Evolutionary conservation across 2,797 vertebrate genomes (phyloP).

Genomic region (Sebastes vulpes): DNA sequence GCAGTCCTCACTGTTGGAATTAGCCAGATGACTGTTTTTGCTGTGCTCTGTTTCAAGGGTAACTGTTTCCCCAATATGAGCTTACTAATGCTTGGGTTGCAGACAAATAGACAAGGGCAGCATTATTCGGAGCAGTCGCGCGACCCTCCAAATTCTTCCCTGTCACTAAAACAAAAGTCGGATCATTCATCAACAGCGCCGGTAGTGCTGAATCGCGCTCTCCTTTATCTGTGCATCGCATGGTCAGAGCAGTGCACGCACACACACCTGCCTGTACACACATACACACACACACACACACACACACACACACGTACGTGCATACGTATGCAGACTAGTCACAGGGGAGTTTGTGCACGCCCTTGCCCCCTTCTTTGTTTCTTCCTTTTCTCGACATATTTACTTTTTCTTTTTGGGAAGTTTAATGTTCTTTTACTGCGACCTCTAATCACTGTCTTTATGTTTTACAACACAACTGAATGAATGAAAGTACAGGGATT

Average conservation of each 20-base stretch:
- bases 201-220: conserved; percentile 84
- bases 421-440: conserved; percentile 26
- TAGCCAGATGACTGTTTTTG: conserved; percentile 70
- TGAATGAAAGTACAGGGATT: not conserved
- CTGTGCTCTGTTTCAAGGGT: conserved; percentile 80
- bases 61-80: conserved; percentile 85
- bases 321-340: conserved; percentile 36
- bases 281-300: not conserved
- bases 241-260: conserved; percentile 52
- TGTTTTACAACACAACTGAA: conserved; percentile 1
- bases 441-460: conserved; percentile 23
- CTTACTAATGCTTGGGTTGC: conserved; percentile 84
- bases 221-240: conserved; percentile 77
- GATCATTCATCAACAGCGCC: conserved; percentile 83
- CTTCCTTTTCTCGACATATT: conserved; percentile 22
- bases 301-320: conserved; percentile 7
- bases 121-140: conserved; percentile 82
- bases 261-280: not conserved
- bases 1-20: conserved; percentile 53
- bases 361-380: conserved; percentile 48
- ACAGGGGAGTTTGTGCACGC: conserved; percentile 54
- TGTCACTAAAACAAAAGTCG: conserved; percentile 88
- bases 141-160: conserved; percentile 81
- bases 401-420: conserved; percentile 20
- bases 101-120: conserved; percentile 85